Base-by-base conservation (phyloP, 2,797 vertebrate species). In the Lophotriccus pileatus region DNA sequence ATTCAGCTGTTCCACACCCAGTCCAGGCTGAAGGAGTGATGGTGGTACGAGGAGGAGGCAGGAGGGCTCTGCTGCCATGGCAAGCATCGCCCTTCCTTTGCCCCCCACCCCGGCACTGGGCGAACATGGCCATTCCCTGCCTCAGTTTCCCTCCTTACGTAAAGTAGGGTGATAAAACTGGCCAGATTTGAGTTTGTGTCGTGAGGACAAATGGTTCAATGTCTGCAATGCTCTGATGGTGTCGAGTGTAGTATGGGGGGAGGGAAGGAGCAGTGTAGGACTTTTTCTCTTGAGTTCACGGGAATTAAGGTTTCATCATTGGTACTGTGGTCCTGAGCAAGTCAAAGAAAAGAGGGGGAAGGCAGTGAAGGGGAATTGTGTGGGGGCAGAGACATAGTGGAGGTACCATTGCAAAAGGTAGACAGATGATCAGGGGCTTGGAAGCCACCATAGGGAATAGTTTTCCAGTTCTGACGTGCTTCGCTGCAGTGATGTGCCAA, bases 41-140 rank as follows among this genome's bases (percentile, higher is more conserved):
- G 64, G 20, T 63, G 18, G 1, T 85, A 19, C 19, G 15, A 50
- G 87, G 52, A 77, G 75, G 63, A 70, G 64, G 18, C 6, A 30
- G 50, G 32, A 10, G 27, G n/a, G 30, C n/a, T 75, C 37, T 85
- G 73, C 44, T 84, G 67, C 47, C 47, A 7, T 34, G 69, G 64
- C 64, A 72, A 59, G 30, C 30, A 77, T 72, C 4, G 0, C 47
- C n/a, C 3, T 32, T 76, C 0, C 0, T 41, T 79, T 79, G 34
- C 18, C 18, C 0, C 0, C 30, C 18, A 0, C 0, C 30, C 67
- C 46, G 60, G 37, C 32, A 19, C 44, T 32, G 50, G 37, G 39
- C 9, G 8, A 75, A 37, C 23, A 0, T 0, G 2, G 21, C 30
- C n/a, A 3, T 78, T 49, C 62, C 19, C 62, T 92, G 87, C 87